These are phyloP conservation scores for human DNA, from an alignment of 2,113 vertebrate species.

Conservation along the genomic window GRCh38 chr6:63425001-63425500, in stretches of 20 bases:
- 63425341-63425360: background rate
- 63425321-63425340: background rate
- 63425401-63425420: too few species aligned
- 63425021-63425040: background rate
- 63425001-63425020: background rate
- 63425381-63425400: background rate
- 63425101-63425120: background rate
- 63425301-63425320: background rate
- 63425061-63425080: background rate
- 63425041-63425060: background rate
- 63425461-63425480: background rate
- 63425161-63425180: background rate
- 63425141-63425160: background rate
- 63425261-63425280: background rate
- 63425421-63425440: background rate
- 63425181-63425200: background rate
- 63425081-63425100: background rate
- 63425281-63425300: background rate
- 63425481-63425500: background rate
- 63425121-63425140: background rate
- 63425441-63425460: background rate
- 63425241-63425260: background rate
- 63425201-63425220: slow-evolving; percentile 6
- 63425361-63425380: background rate
- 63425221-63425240: background rate